Base-by-base conservation (phyloP, 2,797 vertebrate species). In the Acanthiza pusilla region DNA sequence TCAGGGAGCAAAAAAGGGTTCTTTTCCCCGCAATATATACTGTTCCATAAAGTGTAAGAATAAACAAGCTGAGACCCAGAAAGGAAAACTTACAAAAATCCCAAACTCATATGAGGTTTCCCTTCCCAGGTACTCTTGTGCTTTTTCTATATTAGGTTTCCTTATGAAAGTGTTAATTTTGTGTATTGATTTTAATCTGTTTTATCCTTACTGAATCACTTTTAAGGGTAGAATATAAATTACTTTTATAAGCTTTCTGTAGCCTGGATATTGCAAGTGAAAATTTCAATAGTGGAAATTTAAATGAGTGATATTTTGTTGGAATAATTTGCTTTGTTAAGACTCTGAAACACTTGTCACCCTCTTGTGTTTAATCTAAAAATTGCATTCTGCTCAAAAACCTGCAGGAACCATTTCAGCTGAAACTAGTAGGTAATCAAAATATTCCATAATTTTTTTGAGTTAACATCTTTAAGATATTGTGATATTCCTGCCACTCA, bases 341-440 rank as follows among this genome's bases (percentile, higher is more conserved):
- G 32, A 50, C 50, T 93, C 23, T 76, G 92, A 50, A 89, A 18
- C 71, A 36, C n/a, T 79, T 96, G 53, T 62, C 85, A 63, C 95
- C 96, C 94, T 92, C 96, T 94, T 88, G 89, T 96, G 96, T 96
- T 95, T 71, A 50, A 65, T 60, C 13, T 80, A 68, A 89, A 95
- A 93, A 94, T 42, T 96, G 63, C 95, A 92, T 8, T 42, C 79
- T 70, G 48, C 26, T 88, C n/a, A 57, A 13, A 65, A 81, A 21
- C 15, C 5, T 48, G 23, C 43, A 83, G 63, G 34, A 79, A 34
- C 23, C 6, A 3, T 63, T 72, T 66, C 36, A 43, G 21, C 36
- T 58, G 29, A 66, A 82, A 27, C 11, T 66, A n/a, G 14, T 27
- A 62, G 38, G 9, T 43, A 75, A 30, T n/a, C 14, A 65, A 53